Base-by-base conservation (phyloP, 2,888 invertebrate genomes). In the Hypercompe scribonia region DNA sequence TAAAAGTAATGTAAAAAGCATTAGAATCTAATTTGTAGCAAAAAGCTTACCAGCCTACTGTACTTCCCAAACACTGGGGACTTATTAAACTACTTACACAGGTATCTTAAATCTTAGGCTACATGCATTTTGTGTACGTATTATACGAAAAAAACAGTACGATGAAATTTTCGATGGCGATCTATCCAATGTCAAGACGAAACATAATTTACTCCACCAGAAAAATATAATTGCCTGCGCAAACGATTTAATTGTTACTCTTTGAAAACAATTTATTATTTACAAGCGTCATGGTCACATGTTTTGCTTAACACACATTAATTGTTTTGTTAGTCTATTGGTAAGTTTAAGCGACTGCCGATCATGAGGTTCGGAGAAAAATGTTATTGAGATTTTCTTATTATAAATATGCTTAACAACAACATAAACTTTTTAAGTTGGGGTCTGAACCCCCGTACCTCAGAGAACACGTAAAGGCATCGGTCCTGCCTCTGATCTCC, bases 161-260 rank as follows among this genome's bases (percentile, higher is more conserved):
- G 65, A 46, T 31, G 69, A 65, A 71, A 81, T 69, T 70, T 68
- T 50, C 73, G 61, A 31, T 72, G 64, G 42, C 36, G 70, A 75
- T 71, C 74, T 75, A 81, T 84, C 88, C 91, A 92, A 92, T 91
- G 91, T 92, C 92, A 93, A 91, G 91, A 92, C 81, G 80, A 86
- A 79, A 82, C 86, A 85, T 86, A 87, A 90, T 89, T 88, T 89
- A 91, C 88, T 80, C 79, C 78, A 75, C 65, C 75, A 77, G 86
- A 78, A 75, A 90, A 92, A 93, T 93, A 93, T 90, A 91, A 54
- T 78, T 77, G 78, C 81, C 83, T 84, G 83, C 82, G 88, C 85
- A 88, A 86, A 86, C 81, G 75, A 74, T 86, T 88, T 88, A 87
- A 87, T 89, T 87, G 87, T 84, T 84, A 79, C 76, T 74, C 69